Percentiles rank a stretch among this genome's conserved stretches.
Conservation (phyloP, 1,140 invertebrate species). For the Harpegnathos saltator region DNA sequence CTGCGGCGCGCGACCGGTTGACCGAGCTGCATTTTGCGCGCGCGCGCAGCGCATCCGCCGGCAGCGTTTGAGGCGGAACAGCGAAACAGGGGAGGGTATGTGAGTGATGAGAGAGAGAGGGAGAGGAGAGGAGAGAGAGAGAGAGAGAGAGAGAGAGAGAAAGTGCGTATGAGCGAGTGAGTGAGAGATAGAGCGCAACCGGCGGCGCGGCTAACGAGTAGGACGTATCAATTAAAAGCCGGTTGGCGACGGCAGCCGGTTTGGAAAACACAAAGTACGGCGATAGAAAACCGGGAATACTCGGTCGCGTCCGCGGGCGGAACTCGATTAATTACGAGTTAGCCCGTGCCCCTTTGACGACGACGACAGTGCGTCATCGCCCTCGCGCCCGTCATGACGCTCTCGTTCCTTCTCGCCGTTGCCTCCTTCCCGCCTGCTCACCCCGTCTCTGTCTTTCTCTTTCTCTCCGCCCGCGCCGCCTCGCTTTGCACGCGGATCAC, state of each 20-base stretch:
- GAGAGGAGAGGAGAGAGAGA: neutral
- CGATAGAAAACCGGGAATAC: slow-evolving; percentile 57
- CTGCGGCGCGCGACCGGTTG: neutral
- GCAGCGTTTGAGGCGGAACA: slow-evolving; percentile 25
- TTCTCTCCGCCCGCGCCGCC: neutral
- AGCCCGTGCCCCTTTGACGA: slow-evolving; percentile 46
- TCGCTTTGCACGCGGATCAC: slow-evolving; percentile 49
- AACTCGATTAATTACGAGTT: slow-evolving; percentile 66
- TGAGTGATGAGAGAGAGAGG: neutral
- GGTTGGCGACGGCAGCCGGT: slow-evolving; percentile 25
- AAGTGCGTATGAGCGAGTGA: too few species aligned
- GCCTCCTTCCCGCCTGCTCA: neutral
- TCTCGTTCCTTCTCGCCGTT: neutral
- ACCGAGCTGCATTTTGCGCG: slow-evolving; percentile 20
- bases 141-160: too few species aligned
- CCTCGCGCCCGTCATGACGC: neutral
- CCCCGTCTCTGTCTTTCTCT: neutral
- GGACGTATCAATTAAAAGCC: slow-evolving; percentile 57
- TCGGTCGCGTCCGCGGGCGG: slow-evolving; percentile 29
- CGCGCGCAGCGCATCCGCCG: neutral
- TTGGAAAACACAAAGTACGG: slow-evolving; percentile 59
- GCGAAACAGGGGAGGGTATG: neutral
- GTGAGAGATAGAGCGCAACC: slow-evolving; percentile 5
- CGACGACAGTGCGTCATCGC: slow-evolving; percentile 38
- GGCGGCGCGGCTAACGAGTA: slow-evolving; percentile 36